phyloP scores from a whole-genome alignment of 2,888 invertebrate genomes.

The Drosophila melanosoma region DNA sequence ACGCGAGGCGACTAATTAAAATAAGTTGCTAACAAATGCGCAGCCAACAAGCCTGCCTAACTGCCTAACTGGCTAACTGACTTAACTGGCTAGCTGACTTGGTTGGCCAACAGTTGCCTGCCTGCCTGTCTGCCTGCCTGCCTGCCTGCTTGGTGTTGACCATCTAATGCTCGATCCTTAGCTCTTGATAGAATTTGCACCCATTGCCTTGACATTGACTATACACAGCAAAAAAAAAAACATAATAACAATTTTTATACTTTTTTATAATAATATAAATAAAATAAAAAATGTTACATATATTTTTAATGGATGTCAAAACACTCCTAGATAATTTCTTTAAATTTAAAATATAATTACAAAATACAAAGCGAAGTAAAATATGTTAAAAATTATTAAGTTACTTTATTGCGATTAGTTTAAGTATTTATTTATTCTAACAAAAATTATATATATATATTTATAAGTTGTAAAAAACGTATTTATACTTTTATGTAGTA shows the following conservation, averaged over 20 bases:
- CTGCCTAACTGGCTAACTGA: conserved; percentile 3
- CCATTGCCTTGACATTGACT: neutral
- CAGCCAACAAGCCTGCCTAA: conserved; percentile 29
- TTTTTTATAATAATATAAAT: too few species aligned
- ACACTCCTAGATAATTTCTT: neutral
- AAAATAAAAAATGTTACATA: too few species aligned
- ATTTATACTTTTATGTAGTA: too few species aligned
- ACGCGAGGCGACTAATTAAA: conserved; percentile 65
- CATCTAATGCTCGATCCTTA: conserved; percentile 59
- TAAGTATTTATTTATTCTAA: too few species aligned
- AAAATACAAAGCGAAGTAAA: neutral
- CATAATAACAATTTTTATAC: neutral
- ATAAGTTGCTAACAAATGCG: conserved; percentile 62
- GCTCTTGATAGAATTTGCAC: conserved; percentile 68
- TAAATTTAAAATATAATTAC: neutral
- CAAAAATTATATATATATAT: too few species aligned
- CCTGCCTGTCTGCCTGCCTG: conserved; percentile 7
- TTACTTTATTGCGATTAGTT: neutral
- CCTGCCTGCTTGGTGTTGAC: conserved; percentile 35
- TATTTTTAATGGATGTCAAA: too few species aligned
- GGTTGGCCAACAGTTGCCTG: neutral
- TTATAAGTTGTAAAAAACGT: too few species aligned
- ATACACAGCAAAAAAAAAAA: conserved; percentile 13
- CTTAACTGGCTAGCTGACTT: neutral
- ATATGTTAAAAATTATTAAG: neutral